Base-by-base conservation (phyloP, 2,797 vertebrate species). In the Gymnopithys bicolor region DNA sequence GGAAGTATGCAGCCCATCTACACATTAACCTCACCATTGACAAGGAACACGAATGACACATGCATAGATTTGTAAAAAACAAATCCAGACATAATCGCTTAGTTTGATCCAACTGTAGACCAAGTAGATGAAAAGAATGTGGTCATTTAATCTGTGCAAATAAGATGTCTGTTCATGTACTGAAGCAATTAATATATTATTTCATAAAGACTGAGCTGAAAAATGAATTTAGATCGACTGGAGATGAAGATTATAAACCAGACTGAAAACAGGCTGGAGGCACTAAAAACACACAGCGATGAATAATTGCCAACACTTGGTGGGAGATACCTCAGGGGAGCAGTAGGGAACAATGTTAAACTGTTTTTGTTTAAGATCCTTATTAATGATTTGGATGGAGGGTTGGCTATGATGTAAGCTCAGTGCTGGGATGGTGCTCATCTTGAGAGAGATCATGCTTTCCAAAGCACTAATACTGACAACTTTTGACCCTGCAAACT, bases 221-320 rank as follows among this genome's bases (percentile, higher is more conserved):
- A 94, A 91, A 74, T 63, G 78, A 88, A 91, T 93, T 94, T 84
- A 90, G 64, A 88, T 78, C 94, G 84, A 92, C 82, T 88, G 37
- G 51, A 81, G 73, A 67, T 78, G 76, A 78, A 64, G 35, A 84
- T 87, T 93, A 76, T 81, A 84, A 88, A 92, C 27, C 55, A 87
- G 67, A 87, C 67, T 87, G 84, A 90, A 95, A 95, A 90, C 8
- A 95, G 48, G 35, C 91, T 89, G 46, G 68, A 80, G 58, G 55
- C 58, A 81, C 45, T 43, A 77, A 76, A 86, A 95, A 85, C 39
- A 66, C 43, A 58, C 5, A 84, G 59, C 32, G 35, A 76, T 84
- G 66, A 86, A 83, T 89, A 91, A 83, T 79, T 81, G 82, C 91
- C 79, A 92, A 8, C 46, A 60, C 73, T 78, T 78, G 59, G 92